Conservation (phyloP, 2,888 invertebrate genomes). For the Mayetiola destructor region DNA sequence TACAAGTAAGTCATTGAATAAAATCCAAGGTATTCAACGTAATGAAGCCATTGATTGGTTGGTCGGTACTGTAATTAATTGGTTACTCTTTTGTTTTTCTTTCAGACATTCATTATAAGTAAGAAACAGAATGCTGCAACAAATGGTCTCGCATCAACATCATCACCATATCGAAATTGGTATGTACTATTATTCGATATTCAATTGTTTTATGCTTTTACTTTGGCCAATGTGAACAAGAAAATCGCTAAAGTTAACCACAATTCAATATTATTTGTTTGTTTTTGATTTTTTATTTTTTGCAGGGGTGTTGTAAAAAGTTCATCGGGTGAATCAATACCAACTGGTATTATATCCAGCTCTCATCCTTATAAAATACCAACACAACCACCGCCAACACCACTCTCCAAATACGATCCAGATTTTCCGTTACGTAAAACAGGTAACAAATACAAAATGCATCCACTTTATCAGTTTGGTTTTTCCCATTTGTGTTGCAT, state of each 20-base stretch:
- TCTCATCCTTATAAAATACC: conserved; percentile 57
- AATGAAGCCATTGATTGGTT: no score
- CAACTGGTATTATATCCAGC: conserved; percentile 42
- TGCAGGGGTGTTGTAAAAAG: conserved; percentile 49
- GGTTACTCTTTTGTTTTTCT: conserved; percentile 5
- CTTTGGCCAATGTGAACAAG: background rate
- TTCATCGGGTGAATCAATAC: conserved; percentile 49
- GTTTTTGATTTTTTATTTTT: conserved; percentile 15
- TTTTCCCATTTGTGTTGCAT: background rate
- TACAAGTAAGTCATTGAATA: conserved; percentile 56
- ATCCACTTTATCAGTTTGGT: no score
- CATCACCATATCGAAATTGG: conserved; percentile 67
- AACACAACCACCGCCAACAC: conserved; percentile 43
- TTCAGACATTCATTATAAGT: conserved; percentile 64
- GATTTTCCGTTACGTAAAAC: conserved; percentile 92
- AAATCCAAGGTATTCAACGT: background rate
- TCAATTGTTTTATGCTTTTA: background rate
- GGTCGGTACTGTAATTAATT: no score
- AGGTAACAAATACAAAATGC: conserved; percentile 42
- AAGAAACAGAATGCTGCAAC: conserved; percentile 66
- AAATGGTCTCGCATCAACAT: conserved; percentile 49
- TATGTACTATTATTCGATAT: conserved; percentile 29
- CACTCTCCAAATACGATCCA: conserved; percentile 36
- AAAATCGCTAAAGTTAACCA: background rate
- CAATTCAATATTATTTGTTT: conserved; percentile 6